Conservation (phyloP, 2,888 invertebrate genomes). For the Nomada goodeniana region DNA sequence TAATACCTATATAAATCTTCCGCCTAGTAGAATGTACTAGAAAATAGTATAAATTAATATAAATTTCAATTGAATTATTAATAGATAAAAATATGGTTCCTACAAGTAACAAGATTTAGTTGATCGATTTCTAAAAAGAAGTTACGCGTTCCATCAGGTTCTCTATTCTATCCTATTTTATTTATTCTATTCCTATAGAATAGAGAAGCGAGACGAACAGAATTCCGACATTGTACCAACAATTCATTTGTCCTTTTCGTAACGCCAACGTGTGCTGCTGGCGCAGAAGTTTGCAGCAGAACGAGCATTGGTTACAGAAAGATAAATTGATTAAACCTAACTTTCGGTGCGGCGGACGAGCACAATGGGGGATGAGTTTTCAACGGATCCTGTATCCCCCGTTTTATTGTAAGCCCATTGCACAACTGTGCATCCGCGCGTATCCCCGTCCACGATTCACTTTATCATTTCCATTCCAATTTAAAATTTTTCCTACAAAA, state of each 20-base stretch:
- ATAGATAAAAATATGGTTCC: background rate
- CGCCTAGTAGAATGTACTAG: too few relatives aligned
- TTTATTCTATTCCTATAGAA: too few relatives aligned
- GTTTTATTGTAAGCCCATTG: conserved; percentile 52
- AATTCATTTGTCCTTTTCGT: conserved; percentile 50
- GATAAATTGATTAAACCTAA: conserved; percentile 64
- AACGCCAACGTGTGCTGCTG: conserved; percentile 17
- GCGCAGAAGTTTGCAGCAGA: conserved; percentile 44
- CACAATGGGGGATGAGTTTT: conserved; percentile 58
- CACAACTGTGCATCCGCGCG: conserved; percentile 32
- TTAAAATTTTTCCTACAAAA: conserved; percentile 40
- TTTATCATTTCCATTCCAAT: conserved; percentile 55
- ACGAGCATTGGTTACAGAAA: conserved; percentile 57
- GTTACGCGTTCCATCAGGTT: background rate
- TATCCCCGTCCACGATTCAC: conserved; percentile 20
- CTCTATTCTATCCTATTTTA: background rate
- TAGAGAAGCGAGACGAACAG: conserved; percentile 15
- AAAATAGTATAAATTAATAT: too few relatives aligned
- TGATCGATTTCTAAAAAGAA: background rate
- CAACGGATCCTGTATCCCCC: conserved; percentile 34
- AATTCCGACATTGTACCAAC: conserved; percentile 32
- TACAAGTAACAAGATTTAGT: conserved; percentile 1
- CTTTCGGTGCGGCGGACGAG: conserved; percentile 52
- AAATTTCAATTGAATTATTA: too few relatives aligned
- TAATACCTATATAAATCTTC: too few relatives aligned